These are phyloP conservation scores for Melanchra persicariae DNA, from an alignment of 2,888 invertebrate genomes.

Conservation along the genomic window DNA sequence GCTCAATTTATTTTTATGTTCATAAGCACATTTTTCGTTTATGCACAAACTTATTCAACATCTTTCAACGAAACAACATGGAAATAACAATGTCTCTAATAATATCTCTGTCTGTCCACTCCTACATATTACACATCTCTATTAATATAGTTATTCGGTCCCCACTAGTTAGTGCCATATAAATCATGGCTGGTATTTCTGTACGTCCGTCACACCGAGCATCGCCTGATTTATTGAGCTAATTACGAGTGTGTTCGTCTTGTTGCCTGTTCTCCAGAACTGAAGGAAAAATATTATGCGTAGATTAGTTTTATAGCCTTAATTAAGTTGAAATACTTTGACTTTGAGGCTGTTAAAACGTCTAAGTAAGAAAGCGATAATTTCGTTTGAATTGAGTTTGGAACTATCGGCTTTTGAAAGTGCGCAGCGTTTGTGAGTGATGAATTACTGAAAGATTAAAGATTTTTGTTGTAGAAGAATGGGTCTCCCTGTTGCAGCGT, in stretches of 20 bases:
- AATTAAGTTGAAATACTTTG: constrained; percentile 55
- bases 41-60: background rate
- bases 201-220: constrained; percentile 77
- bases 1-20: background rate
- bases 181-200: constrained; percentile 78
- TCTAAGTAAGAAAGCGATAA: constrained; percentile 51
- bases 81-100: constrained; percentile 32
- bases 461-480: constrained; percentile 12
- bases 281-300: constrained; percentile 21
- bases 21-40: background rate
- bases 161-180: constrained; percentile 70
- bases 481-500: background rate
- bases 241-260: constrained; percentile 72
- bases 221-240: constrained; percentile 81
- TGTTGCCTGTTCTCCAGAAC: constrained; percentile 47
- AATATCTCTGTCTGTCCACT: constrained; percentile 17
- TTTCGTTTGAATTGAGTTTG: constrained; percentile 55
- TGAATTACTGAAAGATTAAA: constrained; percentile 32
- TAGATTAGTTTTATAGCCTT: constrained; percentile 16
- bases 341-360: constrained; percentile 47
- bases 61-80: background rate
- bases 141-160: constrained; percentile 53
- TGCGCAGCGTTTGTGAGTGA: constrained; percentile 31
- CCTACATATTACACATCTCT: constrained; percentile 39
- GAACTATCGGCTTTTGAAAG: constrained; percentile 46